A percentile compares a stretch with the other conserved stretches of the same genome.
phyloP scores from a whole-genome alignment of 2,888 invertebrate species.

The Orthonevra nobilis region DNA sequence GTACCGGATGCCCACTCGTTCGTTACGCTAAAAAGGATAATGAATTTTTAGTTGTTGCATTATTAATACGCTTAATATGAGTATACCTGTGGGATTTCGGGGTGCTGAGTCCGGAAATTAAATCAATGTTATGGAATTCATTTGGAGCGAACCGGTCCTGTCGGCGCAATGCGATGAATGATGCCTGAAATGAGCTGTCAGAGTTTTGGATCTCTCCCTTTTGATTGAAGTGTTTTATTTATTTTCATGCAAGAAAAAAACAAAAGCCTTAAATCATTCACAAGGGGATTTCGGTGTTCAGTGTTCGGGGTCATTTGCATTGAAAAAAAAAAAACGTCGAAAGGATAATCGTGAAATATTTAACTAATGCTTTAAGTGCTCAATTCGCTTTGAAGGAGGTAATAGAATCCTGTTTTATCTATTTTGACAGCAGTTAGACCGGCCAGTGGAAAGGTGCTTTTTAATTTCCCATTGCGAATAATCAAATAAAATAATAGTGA shows the following conservation, averaged over 20 bases:
- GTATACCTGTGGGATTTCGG: conserved; percentile 65
- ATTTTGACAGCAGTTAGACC: no score
- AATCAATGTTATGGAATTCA: conserved; percentile 70
- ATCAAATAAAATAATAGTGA: no score
- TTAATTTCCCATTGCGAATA: no score
- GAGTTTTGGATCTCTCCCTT: conserved; percentile 24
- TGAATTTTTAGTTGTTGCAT: conserved; percentile 76
- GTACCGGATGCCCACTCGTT: conserved; percentile 61
- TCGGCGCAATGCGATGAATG: conserved; percentile 64
- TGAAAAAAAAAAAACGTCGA: no score
- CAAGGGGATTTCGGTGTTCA: conserved; percentile 47
- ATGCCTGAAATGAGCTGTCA: conserved; percentile 56
- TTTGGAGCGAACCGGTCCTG: conserved; percentile 37
- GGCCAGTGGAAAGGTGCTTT: no score
- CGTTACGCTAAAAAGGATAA: conserved; percentile 72
- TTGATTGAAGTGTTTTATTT: conserved; percentile 56
- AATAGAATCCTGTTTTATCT: no score
- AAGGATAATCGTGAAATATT: conserved; percentile 67
- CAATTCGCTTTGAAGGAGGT: no score
- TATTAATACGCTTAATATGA: conserved; percentile 73
- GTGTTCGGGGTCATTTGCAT: conserved; percentile 58
- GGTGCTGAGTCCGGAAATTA: conserved; percentile 70
- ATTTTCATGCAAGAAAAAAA: conserved; percentile 38
- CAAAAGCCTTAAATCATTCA: no score
- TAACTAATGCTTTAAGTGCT: conserved; percentile 61